Base-by-base conservation (phyloP, 2,113 vertebrate species). In the Hypanus sabinus region DNA sequence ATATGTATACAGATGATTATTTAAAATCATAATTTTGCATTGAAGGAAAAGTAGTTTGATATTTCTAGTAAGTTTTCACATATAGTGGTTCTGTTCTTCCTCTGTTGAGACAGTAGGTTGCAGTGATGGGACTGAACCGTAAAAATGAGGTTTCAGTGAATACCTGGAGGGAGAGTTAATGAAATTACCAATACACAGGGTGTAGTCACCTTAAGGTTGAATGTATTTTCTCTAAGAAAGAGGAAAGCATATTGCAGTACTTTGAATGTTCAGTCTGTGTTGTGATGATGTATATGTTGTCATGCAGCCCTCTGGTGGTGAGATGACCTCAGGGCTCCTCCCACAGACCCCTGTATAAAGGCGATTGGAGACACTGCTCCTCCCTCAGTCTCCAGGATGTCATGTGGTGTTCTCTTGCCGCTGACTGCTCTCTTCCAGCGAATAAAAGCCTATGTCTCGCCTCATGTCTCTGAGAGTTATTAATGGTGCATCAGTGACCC, bases 251-350 rank as follows among this genome's bases (percentile, higher is more conserved):
- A 10, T 11, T 62, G 3, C 83, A 87, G 24, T 60, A 9, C 57
- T 62, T 87, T 30, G 27, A 46, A 12, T 57, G 11, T 4, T 60
- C 27, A 87, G 12, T 60, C 83, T 18, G 27, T 57, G 2, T 22
- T 88, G 85, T 16, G 14, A 33, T n/a, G 11, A 57, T 83, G 57
- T 65, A 0, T 18, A 20, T 4, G n/a, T 60, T 33, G 12, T 27
- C 30, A 88, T n/a, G 57, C 85, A 62, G 85, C 85, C 85, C 60
- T 88, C 85, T 88, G 62, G 85, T 88, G 85, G 57, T n/a, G 11
- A 88, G 30, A n/a, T n/a, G n/a, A n/a, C n/a, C n/a, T n/a, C n/a
- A n/a, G n/a, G n/a, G n/a, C 80, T 6, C n/a, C n/a, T n/a, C 77
- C n/a, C n/a, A n/a, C n/a, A n/a, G n/a, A n/a, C n/a, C n/a, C n/a